phyloP scores from a whole-genome alignment of 2,113 vertebrate species.

The Periophthalmodon schlosseri region DNA sequence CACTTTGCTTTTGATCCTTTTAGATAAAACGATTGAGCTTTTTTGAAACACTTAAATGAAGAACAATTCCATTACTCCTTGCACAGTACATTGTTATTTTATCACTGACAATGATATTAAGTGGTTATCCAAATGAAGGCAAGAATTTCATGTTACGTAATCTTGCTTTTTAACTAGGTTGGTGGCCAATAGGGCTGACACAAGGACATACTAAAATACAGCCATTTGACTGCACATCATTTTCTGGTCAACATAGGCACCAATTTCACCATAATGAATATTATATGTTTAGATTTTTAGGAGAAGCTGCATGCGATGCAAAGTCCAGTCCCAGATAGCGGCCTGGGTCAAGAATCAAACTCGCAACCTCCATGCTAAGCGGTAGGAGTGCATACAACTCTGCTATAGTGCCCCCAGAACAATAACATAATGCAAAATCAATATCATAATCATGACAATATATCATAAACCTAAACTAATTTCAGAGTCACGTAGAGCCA shows the following conservation, averaged over 20 bases:
- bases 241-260: too few species aligned
- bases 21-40: slow-evolving; percentile 1
- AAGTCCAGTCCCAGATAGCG: too few species aligned
- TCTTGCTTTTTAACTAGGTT: neutral
- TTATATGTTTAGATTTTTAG: too few species aligned
- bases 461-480: neutral
- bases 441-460: too few species aligned
- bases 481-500: neutral
- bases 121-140: neutral
- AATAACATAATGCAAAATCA: too few species aligned
- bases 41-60: neutral
- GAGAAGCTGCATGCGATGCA: too few species aligned
- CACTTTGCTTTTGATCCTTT: slow-evolving; percentile 6
- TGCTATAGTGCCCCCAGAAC: too few species aligned
- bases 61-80: neutral
- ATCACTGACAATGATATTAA: slow-evolving; percentile 2
- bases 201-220: neutral
- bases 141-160: neutral
- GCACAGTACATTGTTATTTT: neutral
- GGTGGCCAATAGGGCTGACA: neutral
- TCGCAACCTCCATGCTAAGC: too few species aligned
- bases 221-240: neutral
- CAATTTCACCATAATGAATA: too few species aligned
- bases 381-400: too few species aligned
- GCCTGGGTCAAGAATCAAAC: too few species aligned